Conservation (phyloP, 2,113 vertebrate genomes). For the Ctenomys sociabilis region DNA sequence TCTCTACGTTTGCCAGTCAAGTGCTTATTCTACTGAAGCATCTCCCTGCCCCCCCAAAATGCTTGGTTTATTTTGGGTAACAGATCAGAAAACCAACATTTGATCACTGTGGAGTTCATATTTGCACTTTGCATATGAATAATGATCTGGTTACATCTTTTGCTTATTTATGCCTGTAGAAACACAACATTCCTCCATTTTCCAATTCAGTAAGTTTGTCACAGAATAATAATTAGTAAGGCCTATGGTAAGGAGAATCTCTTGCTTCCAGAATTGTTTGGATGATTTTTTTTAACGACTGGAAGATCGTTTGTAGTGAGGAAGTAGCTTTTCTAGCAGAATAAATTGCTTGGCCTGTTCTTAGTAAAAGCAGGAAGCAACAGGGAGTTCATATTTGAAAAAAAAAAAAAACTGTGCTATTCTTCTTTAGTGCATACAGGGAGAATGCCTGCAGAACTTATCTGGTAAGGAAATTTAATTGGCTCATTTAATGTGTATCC, state of each 20-base stretch:
- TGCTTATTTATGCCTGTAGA: background rate
- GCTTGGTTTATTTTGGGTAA: background rate
- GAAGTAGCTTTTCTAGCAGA: background rate
- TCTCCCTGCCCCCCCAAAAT: too few relatives aligned
- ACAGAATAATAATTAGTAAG: background rate
- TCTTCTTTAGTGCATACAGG: background rate
- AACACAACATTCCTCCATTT: background rate
- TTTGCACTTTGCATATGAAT: background rate
- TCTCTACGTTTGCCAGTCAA: too few relatives aligned
- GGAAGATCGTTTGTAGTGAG: background rate
- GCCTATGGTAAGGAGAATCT: background rate
- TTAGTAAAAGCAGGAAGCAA: background rate
- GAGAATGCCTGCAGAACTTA: background rate
- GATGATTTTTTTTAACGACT: background rate
- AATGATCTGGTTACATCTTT: background rate
- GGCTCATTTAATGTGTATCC: conserved; percentile 51
- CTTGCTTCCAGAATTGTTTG: background rate
- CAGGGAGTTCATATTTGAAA: conserved; percentile 39
- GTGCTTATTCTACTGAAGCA: too few relatives aligned
- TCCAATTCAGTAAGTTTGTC: background rate
- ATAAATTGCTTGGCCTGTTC: background rate
- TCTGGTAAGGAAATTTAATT: conserved; percentile 31
- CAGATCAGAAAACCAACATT: background rate
- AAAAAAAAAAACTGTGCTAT: background rate
- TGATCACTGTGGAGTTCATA: background rate